Evolutionary conservation across 2,797 vertebrate species (phyloP).

Genomic region (Ctenochaetus hawaiiensis): DNA sequence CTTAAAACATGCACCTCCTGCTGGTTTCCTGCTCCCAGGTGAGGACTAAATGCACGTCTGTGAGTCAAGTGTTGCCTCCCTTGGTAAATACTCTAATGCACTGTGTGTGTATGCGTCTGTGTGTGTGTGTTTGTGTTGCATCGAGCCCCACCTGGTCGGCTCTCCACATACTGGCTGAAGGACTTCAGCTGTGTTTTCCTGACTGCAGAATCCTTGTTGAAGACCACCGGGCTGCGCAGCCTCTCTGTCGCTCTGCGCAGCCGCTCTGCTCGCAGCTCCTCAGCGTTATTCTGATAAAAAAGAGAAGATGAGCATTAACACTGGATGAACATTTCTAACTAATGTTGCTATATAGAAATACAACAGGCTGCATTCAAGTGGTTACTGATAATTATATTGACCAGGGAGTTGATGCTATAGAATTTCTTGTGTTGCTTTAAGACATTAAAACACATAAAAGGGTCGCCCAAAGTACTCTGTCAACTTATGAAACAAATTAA

Average conservation of each 20-base stretch:
- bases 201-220: constrained; percentile 95
- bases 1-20: not conserved
- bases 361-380: not conserved
- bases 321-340: constrained; percentile 7
- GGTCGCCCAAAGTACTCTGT: not conserved
- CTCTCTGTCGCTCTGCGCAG: constrained; percentile 91
- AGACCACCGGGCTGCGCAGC: constrained; percentile 94
- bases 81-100: constrained; percentile 38
- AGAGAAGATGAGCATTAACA: not conserved
- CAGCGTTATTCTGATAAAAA: constrained; percentile 88
- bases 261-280: constrained; percentile 91
- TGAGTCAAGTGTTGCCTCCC: constrained; percentile 24
- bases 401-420: not conserved
- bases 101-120: constrained; percentile 23
- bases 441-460: not conserved
- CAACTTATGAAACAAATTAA: not conserved
- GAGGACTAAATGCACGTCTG: not conserved
- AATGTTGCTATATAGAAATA: not conserved
- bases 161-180: constrained; percentile 98
- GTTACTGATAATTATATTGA: not conserved
- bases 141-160: constrained; percentile 90
- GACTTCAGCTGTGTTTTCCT: constrained; percentile 98
- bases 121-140: constrained; percentile 2
- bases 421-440: not conserved
- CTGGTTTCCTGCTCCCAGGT: constrained; percentile 10